A percentile compares a stretch with the other conserved stretches of the same genome.
phyloP scores from a whole-genome alignment of 2,113 vertebrate genomes.

The Orthonyx spaldingii region DNA sequence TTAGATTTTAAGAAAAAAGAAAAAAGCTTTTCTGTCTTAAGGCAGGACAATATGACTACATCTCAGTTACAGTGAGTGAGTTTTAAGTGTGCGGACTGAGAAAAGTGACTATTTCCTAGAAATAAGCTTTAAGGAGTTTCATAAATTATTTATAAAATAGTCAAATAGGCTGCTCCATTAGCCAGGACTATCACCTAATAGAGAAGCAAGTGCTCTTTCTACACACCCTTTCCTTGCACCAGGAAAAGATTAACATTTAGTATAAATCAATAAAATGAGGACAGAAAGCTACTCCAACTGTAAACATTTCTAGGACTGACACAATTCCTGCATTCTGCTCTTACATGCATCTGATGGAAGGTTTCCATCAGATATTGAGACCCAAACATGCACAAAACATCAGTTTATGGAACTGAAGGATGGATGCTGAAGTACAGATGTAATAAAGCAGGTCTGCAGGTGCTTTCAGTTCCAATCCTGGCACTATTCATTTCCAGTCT shows the following conservation, averaged over 20 bases:
- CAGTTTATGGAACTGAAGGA: neutral
- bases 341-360: neutral
- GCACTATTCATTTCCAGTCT: neutral
- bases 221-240: neutral
- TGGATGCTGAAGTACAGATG: too few species aligned
- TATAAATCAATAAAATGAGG: neutral
- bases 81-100: neutral
- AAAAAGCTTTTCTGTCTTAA: neutral
- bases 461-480: neutral
- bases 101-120: slow-evolving; percentile 25
- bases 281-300: neutral
- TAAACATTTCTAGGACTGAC: neutral
- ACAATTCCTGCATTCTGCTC: neutral
- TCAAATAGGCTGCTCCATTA: neutral
- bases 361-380: neutral
- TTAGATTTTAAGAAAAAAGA: neutral
- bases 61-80: slow-evolving; percentile 31
- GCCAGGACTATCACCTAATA: neutral
- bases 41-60: neutral
- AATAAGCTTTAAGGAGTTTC: neutral
- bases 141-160: slow-evolving; percentile 48
- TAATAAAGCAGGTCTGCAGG: neutral
- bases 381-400: neutral
- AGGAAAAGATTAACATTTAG: neutral
- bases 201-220: neutral